Base-by-base conservation (phyloP, 2,888 invertebrate genomes). In the Notodonta ziczac region DNA sequence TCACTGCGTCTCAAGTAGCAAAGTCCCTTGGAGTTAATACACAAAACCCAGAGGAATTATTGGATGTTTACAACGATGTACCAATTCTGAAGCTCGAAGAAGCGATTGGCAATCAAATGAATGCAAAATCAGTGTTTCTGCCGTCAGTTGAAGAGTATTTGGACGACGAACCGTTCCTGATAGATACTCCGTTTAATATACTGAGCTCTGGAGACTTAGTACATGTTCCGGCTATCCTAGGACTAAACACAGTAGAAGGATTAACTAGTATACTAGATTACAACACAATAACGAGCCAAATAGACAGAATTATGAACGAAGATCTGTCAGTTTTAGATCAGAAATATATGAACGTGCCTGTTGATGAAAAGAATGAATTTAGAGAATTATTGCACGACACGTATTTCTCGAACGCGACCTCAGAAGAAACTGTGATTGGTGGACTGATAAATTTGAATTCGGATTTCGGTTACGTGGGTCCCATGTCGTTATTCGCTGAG, bases 201-300 rank as follows among this genome's bases (percentile, higher is more conserved):
- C 62, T 95, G 12, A 74, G 76, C 4, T 79, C 87, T 2, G 74
- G 76, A 2, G 60, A 66, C 2, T 87, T 89, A 44, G 81, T 91
- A 24, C 85, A 90, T 0, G 92, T 94, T 7, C 95, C 95, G 0
- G 78, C 90, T 0, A 88, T 95, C 5, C 86, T 94, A 67, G 95
- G 95, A 0, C 80, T 94, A 0, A 94, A 93, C 58, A 94, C 94
- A 0, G 94, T 92, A 0, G 95, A 95, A 81, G 95, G 95, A 0
- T 67, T 95, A 0, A 87, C 91, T 0, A 87, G 88, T 56, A 93
- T 89, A 62, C 75, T 91, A 32, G 90, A 92, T 59, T 90, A 88
- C 59, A 80, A 87, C 46, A 90, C 91, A 0, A 85, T 91, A 0
- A 90, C 88, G 0, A 89, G 89, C 63, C 87, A 88, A 72, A 87